phyloP scores from a whole-genome alignment of 2,797 vertebrate genomes.

The Sebastes diploproa region DNA sequence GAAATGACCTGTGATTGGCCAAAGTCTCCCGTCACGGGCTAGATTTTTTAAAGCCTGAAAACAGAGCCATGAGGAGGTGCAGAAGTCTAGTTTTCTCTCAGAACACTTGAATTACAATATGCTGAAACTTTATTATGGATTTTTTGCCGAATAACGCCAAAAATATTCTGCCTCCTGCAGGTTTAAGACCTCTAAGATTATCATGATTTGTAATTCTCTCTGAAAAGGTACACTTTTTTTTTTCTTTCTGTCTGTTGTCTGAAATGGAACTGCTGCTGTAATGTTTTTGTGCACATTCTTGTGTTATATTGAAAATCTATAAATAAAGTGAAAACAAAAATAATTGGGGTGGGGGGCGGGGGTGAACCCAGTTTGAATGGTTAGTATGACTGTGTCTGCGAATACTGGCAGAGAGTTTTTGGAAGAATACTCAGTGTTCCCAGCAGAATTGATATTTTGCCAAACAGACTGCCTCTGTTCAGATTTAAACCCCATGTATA shows the following conservation, averaged over 20 bases:
- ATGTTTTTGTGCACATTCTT: neutral
- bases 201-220: neutral
- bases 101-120: too few species aligned
- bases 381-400: neutral
- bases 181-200: neutral
- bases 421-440: neutral
- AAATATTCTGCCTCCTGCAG: neutral
- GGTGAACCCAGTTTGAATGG: neutral
- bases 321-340: neutral
- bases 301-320: neutral
- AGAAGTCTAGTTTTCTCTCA: neutral
- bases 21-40: rapidly evolving
- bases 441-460: neutral
- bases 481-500: constrained; percentile 8
- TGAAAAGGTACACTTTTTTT: neutral
- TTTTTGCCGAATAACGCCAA: rapidly evolving
- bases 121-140: too few species aligned
- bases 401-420: neutral
- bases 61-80: neutral
- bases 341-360: neutral
- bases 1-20: too few species aligned
- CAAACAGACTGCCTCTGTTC: neutral
- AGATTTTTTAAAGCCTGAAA: neutral
- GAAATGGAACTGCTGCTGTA: neutral
- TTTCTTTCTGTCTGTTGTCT: neutral